Base-by-base conservation (phyloP, 2,888 invertebrate genomes). In the Caenorhabditis panamensis region DNA sequence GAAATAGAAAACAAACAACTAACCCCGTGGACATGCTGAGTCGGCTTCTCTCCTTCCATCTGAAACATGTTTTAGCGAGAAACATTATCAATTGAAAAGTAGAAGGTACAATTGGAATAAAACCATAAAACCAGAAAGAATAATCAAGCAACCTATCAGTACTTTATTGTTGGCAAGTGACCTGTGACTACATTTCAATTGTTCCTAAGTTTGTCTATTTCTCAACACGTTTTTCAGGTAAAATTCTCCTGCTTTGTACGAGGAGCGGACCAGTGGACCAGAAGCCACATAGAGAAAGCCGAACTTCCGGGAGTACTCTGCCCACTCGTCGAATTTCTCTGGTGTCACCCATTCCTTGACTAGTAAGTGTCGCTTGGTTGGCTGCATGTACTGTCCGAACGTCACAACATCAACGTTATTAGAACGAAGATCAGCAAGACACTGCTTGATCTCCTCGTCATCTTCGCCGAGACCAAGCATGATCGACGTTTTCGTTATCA, bases 321-420 rank as follows among this genome's bases (percentile, higher is more conserved):
- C 89, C 90, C 89, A 89, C 49, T 85, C 78, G 61, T 90, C 90
- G 76, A 90, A 87, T 92, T 96, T 96, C 82, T 95, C 95, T 0
- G 98, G 98, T 0, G 96, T 97, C 0, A 99, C 95, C 92, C 98
- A 99, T 91, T 99, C 98, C 66, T 88, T 89, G 24, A 91, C 90
- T n/a, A 89, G 96, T 28, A 99, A 93, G 92, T 99, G 99, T 9
- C 95, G 93, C 90, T 96, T 97, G 0, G 98, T 99, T 0, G 99
- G 99, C 91, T 99, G 99, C 97, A 99, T 99, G 92, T 99, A 99
- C 91, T 99, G 99, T 0, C 99, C 99, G 5, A 99, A 93, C 0
- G 99, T 99, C 0, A 99, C 92, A 91, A 97, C 97, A 92, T 98
- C 98, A 0, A 99, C 98, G 41, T 94, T 95, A 51, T 81, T 83